Evolutionary conservation across 2,797 vertebrate genomes (phyloP).

Genomic region (Gila robusta): DNA sequence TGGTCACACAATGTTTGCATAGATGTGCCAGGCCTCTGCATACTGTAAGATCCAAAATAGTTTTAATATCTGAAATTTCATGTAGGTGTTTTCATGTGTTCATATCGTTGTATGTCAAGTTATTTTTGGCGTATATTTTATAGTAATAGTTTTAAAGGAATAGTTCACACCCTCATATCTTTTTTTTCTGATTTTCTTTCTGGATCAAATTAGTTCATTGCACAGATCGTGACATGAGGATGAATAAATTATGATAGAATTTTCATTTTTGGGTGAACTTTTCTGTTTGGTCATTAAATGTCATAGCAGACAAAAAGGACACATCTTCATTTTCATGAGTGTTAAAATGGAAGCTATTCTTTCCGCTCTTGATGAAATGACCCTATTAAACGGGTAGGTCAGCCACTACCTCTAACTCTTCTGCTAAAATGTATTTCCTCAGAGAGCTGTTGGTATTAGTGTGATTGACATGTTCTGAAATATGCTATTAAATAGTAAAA

Average conservation of each 20-base stretch:
- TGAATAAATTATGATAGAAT: neutral
- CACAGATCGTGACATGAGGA: neutral
- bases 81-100: neutral
- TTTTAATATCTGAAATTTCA: neutral
- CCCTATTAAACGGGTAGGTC: conserved; percentile 40
- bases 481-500: conserved; percentile 48
- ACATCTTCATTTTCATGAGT: neutral
- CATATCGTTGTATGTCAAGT: neutral
- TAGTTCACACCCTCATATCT: neutral
- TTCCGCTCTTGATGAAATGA: conserved; percentile 18
- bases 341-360: conserved; percentile 25
- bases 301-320: neutral
- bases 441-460: conserved; percentile 43
- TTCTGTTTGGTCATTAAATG: neutral
- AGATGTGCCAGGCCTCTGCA: neutral
- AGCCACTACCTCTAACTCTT: conserved; percentile 27
- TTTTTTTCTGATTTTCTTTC: neutral
- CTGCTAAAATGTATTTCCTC: conserved; percentile 34
- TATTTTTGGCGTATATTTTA: neutral
- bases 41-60: neutral
- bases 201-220: neutral
- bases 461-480: conserved; percentile 58
- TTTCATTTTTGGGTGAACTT: neutral
- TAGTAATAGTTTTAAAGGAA: too few relatives aligned
- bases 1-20: conserved; percentile 18